Conservation (phyloP, 2,797 vertebrate species). For the Bryconaethiops microstoma region DNA sequence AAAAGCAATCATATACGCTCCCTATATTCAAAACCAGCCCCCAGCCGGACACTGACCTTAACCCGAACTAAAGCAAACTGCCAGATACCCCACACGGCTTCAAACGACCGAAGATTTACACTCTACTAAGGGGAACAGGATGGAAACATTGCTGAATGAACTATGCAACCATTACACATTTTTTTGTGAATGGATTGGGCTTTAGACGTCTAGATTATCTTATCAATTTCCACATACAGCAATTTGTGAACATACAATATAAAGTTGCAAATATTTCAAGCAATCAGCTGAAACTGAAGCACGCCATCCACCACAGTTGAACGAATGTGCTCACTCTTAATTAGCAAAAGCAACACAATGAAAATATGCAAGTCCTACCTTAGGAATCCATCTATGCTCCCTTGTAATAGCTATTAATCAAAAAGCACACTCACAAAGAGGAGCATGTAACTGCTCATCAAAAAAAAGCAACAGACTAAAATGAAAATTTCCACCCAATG, state of each 20-base stretch:
- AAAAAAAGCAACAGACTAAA: constrained; percentile 34
- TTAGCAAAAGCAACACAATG: constrained; percentile 21
- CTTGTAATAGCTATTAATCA: constrained; percentile 41
- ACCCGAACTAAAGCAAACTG: constrained; percentile 5
- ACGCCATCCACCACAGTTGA: not conserved
- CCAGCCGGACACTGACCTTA: constrained; percentile 14
- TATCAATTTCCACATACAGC: not conserved
- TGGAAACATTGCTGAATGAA: not conserved
- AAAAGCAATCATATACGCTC: not conserved
- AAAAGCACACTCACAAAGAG: constrained; percentile 12
- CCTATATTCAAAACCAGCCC: not conserved
- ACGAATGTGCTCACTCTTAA: constrained; percentile 20
- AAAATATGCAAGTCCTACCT: constrained; percentile 23
- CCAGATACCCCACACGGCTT: constrained; percentile 1
- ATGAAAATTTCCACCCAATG: constrained; percentile 38
- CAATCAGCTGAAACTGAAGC: constrained; percentile 29
- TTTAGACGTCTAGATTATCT: constrained; percentile 10
- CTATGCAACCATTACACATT: not conserved
- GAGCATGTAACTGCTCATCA: constrained; percentile 35
- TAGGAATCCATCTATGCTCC: constrained; percentile 25
- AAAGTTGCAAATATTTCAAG: constrained; percentile 14
- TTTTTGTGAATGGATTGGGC: not conserved
- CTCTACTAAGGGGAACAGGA: not conserved
- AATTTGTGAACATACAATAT: constrained; percentile 18
- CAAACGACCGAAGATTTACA: not conserved